Evolutionary conservation across 2,888 invertebrate species (phyloP).

Genomic region (Ethmia dodecea): DNA sequence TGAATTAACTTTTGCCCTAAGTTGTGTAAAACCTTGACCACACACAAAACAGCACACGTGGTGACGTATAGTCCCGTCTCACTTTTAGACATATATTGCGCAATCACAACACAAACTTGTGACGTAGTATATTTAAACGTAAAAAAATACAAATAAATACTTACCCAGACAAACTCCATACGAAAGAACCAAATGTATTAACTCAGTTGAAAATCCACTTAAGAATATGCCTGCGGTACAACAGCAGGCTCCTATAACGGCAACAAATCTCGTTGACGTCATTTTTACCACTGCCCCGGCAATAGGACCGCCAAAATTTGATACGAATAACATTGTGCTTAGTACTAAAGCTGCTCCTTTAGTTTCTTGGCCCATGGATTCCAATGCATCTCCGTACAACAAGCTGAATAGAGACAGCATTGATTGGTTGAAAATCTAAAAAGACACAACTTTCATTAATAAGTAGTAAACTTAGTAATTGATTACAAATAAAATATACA

Average conservation of each 20-base stretch:
- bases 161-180: slow-evolving; percentile 66
- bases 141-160: too few relatives aligned
- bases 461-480: background rate
- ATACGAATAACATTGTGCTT: slow-evolving; percentile 81
- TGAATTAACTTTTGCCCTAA: too few relatives aligned
- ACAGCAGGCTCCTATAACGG: slow-evolving; percentile 53
- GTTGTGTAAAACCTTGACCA: too few relatives aligned
- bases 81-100: too few relatives aligned
- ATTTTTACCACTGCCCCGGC: slow-evolving; percentile 81
- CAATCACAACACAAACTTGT: too few relatives aligned
- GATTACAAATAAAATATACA: background rate
- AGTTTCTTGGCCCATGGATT: slow-evolving; percentile 80
- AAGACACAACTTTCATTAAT: too few relatives aligned
- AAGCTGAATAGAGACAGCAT: slow-evolving; percentile 84
- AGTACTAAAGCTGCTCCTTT: slow-evolving; percentile 82
- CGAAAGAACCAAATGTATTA: slow-evolving; percentile 59
- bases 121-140: too few relatives aligned
- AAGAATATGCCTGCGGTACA: slow-evolving; percentile 63
- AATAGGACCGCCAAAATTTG: slow-evolving; percentile 82
- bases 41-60: too few relatives aligned
- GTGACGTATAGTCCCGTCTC: too few relatives aligned
- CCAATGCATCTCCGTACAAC: slow-evolving; percentile 81
- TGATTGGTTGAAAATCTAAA: slow-evolving; percentile 83
- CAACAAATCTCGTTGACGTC: slow-evolving; percentile 60
- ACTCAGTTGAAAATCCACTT: slow-evolving; percentile 63